Conservation (phyloP, 2,113 vertebrate species). For the Oxygymnocypris stewartii region DNA sequence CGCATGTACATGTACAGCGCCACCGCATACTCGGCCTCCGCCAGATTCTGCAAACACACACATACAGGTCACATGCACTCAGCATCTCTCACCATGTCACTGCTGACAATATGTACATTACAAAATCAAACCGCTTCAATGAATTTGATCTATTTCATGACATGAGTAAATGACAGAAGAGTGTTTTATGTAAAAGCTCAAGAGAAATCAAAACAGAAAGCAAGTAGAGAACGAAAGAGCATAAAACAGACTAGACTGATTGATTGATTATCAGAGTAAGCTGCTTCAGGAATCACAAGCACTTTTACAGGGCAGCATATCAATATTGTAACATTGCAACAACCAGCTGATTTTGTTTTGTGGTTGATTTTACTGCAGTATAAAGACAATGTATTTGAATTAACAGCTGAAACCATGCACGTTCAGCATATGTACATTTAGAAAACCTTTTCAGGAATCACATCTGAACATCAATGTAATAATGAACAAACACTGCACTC, state of each 20-base stretch:
- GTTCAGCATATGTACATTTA: background rate
- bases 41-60: slow-evolving; percentile 84
- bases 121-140: too few species aligned
- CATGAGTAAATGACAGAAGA: too few species aligned
- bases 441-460: too few species aligned
- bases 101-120: background rate
- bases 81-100: background rate
- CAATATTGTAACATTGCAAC: background rate
- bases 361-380: background rate
- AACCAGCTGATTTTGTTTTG: too few species aligned
- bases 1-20: slow-evolving; percentile 99
- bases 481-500: background rate
- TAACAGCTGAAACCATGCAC: background rate
- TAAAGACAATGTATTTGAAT: background rate
- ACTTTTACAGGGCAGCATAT: background rate
- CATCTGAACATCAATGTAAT: background rate
- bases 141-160: too few species aligned
- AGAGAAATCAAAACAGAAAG: background rate
- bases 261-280: background rate
- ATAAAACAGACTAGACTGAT: background rate
- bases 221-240: background rate
- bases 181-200: too few species aligned
- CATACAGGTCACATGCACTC: background rate
- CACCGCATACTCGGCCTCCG: slow-evolving; percentile 93
- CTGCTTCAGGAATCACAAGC: background rate